These are phyloP conservation scores for Pampusana beccarii DNA, from an alignment of 2,113 vertebrate species.

Conservation along the genomic window DNA sequence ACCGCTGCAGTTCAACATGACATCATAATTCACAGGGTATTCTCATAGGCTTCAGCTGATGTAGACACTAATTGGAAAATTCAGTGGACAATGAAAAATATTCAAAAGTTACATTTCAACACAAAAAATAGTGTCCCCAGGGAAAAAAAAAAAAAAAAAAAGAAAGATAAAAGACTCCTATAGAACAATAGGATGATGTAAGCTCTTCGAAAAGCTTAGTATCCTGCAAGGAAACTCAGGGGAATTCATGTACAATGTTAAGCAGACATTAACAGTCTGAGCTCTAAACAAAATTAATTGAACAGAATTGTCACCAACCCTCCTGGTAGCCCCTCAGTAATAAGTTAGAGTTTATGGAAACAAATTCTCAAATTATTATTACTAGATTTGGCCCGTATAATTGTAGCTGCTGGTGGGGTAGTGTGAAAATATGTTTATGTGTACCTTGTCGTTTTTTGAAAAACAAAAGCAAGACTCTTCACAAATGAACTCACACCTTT, in stretches of 20 bases:
- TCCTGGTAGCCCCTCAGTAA: neutral
- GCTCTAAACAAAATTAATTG: neutral
- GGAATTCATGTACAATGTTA: neutral
- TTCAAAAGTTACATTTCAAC: constrained; percentile 65
- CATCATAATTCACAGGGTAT: constrained; percentile 50
- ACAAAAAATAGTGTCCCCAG: constrained; percentile 2
- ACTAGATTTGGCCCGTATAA: neutral
- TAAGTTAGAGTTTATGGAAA: neutral
- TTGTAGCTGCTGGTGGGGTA: neutral
- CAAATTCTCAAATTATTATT: neutral
- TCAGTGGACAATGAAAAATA: constrained; percentile 58
- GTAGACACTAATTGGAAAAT: constrained; percentile 71
- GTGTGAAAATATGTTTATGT: neutral
- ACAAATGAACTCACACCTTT: neutral
- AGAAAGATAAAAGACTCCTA: neutral
- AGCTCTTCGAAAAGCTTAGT: neutral
- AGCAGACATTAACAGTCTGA: neutral
- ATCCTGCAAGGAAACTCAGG: neutral
- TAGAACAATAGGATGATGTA: neutral
- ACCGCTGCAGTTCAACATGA: constrained; percentile 37
- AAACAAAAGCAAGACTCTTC: neutral
- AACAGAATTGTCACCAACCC: neutral
- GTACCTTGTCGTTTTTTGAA: neutral
- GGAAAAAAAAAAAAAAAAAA: constrained; percentile 4
- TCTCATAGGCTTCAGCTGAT: constrained; percentile 57